Conservation (phyloP, 2,888 invertebrate genomes). For the Pandemis heparana region DNA sequence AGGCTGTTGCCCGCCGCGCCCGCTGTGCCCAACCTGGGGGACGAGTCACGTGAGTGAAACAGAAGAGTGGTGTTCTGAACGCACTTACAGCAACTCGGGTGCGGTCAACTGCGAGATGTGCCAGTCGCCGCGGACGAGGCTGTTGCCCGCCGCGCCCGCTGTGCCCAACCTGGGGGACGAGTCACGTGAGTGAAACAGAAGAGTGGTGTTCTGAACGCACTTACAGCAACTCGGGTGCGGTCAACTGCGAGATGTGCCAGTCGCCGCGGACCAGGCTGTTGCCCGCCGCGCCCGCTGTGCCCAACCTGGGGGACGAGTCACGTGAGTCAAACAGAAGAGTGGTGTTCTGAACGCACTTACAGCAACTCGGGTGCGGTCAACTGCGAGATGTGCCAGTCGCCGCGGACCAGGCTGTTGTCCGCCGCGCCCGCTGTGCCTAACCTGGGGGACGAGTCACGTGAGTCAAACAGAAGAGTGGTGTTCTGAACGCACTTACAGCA, state of each 20-base stretch:
- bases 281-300: slow-evolving; percentile 67
- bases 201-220: slow-evolving; percentile 93
- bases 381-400: slow-evolving; percentile 92
- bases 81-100: slow-evolving; percentile 91
- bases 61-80: slow-evolving; percentile 90
- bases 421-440: slow-evolving; percentile 65
- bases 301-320: slow-evolving; percentile 63
- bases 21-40: slow-evolving; percentile 60
- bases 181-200: slow-evolving; percentile 66
- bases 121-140: slow-evolving; percentile 82
- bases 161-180: slow-evolving; percentile 65
- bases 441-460: slow-evolving; percentile 69
- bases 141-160: slow-evolving; percentile 68
- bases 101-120: slow-evolving; percentile 91
- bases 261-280: slow-evolving; percentile 75
- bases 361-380: slow-evolving; percentile 87
- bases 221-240: slow-evolving; percentile 88
- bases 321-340: slow-evolving; percentile 79
- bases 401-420: slow-evolving; percentile 66
- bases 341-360: slow-evolving; percentile 93
- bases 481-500: slow-evolving; percentile 92
- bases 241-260: slow-evolving; percentile 92
- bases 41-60: slow-evolving; percentile 70
- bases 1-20: slow-evolving; percentile 68
- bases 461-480: slow-evolving; percentile 87